Conservation (phyloP, 2,888 invertebrate species). For the Mythimna albipuncta region DNA sequence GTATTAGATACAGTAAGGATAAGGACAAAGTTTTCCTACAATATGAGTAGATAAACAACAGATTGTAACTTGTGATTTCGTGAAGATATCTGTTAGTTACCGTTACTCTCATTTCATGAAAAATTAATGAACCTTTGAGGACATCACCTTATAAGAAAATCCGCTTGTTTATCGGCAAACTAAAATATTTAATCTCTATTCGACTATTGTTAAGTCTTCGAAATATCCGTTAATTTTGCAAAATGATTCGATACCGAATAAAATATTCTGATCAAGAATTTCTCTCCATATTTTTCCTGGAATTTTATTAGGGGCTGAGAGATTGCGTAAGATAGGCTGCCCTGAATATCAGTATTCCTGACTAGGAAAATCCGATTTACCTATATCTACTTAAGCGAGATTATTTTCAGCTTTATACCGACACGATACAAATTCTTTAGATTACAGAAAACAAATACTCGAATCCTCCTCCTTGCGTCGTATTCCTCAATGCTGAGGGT, state of each 20-base stretch:
- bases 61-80: not conserved
- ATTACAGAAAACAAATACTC: no score
- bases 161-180: not conserved
- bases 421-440: not conserved
- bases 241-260: not conserved
- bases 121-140: slow-evolving; percentile 1
- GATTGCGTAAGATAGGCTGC: not conserved
- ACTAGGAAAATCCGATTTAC: slow-evolving; percentile 16
- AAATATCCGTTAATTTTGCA: not conserved
- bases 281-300: slow-evolving; percentile 10
- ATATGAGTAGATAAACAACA: not conserved
- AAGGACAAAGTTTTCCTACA: slow-evolving; percentile 5
- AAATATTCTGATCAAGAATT: slow-evolving; percentile 5
- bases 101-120: not conserved
- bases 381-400: not conserved
- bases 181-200: not conserved
- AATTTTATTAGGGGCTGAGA: slow-evolving; percentile 6
- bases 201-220: not conserved
- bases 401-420: not conserved
- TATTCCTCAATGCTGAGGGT: no score
- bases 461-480: no score
- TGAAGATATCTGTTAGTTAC: not conserved
- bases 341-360: slow-evolving; percentile 12
- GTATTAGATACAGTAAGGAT: not conserved
- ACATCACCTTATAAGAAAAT: not conserved